phyloP scores from a whole-genome alignment of 2,113 vertebrate species.

The Campylomormyrus numenius region DNA sequence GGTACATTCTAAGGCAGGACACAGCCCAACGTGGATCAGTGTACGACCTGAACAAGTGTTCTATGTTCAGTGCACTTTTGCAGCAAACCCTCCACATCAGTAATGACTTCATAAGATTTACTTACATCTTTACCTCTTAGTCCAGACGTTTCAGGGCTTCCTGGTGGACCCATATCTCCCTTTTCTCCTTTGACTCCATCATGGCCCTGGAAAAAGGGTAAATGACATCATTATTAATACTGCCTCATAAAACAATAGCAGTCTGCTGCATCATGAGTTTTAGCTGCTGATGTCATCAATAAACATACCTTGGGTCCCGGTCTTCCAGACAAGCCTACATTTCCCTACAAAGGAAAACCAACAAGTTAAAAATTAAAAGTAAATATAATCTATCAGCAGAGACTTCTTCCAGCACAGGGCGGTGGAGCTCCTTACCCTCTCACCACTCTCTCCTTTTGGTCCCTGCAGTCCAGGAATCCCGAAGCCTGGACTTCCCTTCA shows the following conservation, averaged over 20 bases:
- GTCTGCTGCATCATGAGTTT: neutral
- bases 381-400: neutral
- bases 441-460: conserved; percentile 74
- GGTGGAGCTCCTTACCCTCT: conserved; percentile 63
- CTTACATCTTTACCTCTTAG: conserved; percentile 94
- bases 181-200: conserved; percentile 66
- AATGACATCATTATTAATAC: neutral
- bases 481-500: conserved; percentile 74
- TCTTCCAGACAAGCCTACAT: conserved; percentile 81
- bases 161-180: conserved; percentile 58
- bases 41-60: neutral
- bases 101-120: conserved; percentile 57
- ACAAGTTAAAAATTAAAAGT: conserved; percentile 3
- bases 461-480: conserved; percentile 78
- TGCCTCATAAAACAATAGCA: neutral
- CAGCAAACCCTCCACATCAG: neutral
- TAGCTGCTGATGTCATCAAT: neutral
- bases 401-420: no score
- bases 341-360: conserved; percentile 62
- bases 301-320: conserved; percentile 74
- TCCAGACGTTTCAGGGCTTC: conserved; percentile 65
- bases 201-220: conserved; percentile 59
- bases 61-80: neutral
- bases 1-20: neutral
- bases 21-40: neutral